Evolutionary conservation across 2,888 invertebrate genomes (phyloP).

Genomic region (Idaea straminata): DNA sequence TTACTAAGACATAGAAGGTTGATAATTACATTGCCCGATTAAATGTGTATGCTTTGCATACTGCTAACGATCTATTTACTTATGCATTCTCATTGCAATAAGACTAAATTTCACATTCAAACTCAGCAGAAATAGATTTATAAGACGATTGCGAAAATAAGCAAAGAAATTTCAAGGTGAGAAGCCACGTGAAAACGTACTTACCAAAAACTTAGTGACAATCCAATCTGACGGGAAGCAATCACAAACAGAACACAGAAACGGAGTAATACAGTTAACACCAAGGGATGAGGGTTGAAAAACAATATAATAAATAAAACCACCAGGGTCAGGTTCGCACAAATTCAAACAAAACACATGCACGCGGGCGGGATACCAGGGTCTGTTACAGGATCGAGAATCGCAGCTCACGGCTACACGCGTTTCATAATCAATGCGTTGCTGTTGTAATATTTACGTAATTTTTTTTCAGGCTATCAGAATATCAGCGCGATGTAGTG

Average conservation of each 20-base stretch:
- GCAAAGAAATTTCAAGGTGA: neutral
- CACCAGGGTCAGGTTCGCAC: slow-evolving; percentile 70
- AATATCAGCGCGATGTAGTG: slow-evolving; percentile 57
- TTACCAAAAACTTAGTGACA: slow-evolving; percentile 65
- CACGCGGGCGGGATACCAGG: slow-evolving; percentile 32
- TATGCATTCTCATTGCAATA: neutral
- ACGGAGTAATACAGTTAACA: slow-evolving; percentile 50
- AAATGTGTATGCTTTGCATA: neutral
- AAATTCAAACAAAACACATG: slow-evolving; percentile 56
- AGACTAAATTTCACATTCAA: neutral
- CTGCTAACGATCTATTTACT: neutral
- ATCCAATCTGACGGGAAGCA: slow-evolving; percentile 67
- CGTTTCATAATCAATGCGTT: slow-evolving; percentile 71
- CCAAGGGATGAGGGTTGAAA: slow-evolving; percentile 57
- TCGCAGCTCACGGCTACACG: slow-evolving; percentile 49
- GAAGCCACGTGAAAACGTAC: slow-evolving; percentile 33
- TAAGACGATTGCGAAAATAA: neutral
- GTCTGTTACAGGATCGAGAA: slow-evolving; percentile 17
- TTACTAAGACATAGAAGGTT: neutral
- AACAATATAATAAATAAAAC: slow-evolving; percentile 68
- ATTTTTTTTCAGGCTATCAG: slow-evolving; percentile 74
- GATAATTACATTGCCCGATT: neutral
- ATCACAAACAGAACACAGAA: slow-evolving; percentile 68
- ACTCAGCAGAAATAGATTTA: neutral
- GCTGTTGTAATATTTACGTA: slow-evolving; percentile 79